phyloP scores from a whole-genome alignment of 2,113 vertebrate species.

The Pituophis catenifer region DNA sequence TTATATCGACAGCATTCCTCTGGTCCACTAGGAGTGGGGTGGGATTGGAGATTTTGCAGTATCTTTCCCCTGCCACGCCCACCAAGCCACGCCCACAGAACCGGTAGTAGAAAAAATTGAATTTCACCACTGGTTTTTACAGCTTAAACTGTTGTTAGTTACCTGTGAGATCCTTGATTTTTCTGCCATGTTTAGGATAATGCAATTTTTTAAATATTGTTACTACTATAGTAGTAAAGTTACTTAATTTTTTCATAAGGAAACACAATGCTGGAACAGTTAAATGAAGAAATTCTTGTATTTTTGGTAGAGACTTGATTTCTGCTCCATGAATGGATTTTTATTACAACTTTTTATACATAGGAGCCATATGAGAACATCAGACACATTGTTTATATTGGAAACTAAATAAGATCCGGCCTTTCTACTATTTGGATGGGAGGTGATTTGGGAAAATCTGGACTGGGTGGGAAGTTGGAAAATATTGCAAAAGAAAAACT shows the following conservation, averaged over 20 bases:
- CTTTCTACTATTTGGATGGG: neutral
- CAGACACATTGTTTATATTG: neutral
- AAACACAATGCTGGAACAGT: neutral
- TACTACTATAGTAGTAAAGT: neutral
- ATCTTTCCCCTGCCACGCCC: no score
- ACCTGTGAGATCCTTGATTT: neutral
- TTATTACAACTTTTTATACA: neutral
- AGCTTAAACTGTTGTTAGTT: neutral
- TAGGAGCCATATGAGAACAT: neutral
- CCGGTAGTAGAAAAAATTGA: no score
- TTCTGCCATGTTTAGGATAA: neutral
- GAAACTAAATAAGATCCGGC: neutral
- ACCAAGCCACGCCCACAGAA: no score
- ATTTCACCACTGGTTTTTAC: neutral
- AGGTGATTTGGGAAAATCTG: neutral
- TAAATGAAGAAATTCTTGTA: neutral
- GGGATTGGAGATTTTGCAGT: no score
- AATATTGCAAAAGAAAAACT: neutral
- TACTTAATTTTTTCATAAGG: neutral
- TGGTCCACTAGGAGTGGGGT: no score
- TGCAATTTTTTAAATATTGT: neutral
- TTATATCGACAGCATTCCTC: no score
- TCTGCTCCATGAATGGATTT: neutral
- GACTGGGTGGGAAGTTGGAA: neutral
- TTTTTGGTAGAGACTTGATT: neutral